phyloP scores from a whole-genome alignment of 2,888 invertebrate genomes.

The Unio pictorum region DNA sequence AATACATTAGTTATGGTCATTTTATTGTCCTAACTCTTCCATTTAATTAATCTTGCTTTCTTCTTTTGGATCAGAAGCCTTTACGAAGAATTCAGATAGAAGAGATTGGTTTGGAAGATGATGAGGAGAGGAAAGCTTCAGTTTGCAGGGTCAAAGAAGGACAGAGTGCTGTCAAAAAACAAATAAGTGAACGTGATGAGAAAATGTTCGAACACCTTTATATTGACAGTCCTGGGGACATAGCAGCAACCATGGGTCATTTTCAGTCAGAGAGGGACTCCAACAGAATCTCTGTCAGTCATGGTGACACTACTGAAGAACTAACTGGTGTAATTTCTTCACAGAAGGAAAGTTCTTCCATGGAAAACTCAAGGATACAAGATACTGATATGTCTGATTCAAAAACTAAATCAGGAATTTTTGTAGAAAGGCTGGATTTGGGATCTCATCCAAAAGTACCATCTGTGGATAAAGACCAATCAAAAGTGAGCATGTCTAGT shows the following conservation, averaged over 20 bases:
- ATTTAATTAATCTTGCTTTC: too few species aligned
- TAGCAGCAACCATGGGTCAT: slow-evolving; percentile 5
- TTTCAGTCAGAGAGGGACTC: not conserved
- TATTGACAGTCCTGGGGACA: slow-evolving; percentile 20
- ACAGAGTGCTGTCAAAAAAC: slow-evolving; percentile 45
- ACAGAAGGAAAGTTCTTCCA: not conserved
- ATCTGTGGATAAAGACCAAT: too few species aligned
- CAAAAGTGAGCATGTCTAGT: too few species aligned
- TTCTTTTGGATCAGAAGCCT: slow-evolving; percentile 51
- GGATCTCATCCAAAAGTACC: not conserved
- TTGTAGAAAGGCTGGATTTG: slow-evolving; percentile 5
- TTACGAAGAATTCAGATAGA: slow-evolving; percentile 60
- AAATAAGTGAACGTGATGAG: slow-evolving; percentile 45
- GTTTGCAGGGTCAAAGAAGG: slow-evolving; percentile 27
- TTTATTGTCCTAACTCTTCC: too few species aligned
- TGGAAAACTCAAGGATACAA: not conserved
- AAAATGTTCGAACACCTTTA: slow-evolving; percentile 52
- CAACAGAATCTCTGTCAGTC: not conserved
- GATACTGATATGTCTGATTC: slow-evolving; percentile 2
- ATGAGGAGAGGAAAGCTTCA: slow-evolving; percentile 28
- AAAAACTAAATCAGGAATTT: not conserved
- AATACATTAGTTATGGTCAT: too few species aligned
- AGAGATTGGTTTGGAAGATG: slow-evolving; percentile 62
- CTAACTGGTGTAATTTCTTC: not conserved
- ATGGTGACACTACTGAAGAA: too few species aligned